Evolutionary conservation across 2,797 vertebrate genomes (phyloP).

Genomic region (Hippoglossus hippoglossus): DNA sequence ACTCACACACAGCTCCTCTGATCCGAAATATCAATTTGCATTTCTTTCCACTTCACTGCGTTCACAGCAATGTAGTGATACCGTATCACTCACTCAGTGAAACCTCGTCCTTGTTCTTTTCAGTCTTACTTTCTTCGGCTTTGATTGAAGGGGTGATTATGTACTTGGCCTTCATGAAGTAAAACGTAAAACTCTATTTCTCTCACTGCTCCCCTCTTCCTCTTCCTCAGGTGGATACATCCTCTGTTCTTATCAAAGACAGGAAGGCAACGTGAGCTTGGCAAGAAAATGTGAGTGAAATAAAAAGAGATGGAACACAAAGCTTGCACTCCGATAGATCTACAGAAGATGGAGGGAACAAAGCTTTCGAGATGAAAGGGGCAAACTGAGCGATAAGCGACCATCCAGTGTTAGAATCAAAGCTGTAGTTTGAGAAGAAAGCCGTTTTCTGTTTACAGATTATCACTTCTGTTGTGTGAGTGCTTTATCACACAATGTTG

Average conservation of each 20-base stretch:
- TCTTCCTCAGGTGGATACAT: constrained; percentile 19
- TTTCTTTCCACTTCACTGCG: constrained; percentile 49
- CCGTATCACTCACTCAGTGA: constrained; percentile 34
- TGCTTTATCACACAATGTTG: constrained; percentile 40
- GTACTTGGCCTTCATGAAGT: constrained; percentile 10
- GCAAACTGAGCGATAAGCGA: constrained; percentile 22
- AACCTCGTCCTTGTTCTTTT: constrained; percentile 44
- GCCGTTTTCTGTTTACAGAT: constrained; percentile 46
- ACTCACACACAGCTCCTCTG: constrained; percentile 26
- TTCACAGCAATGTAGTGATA: constrained; percentile 31
- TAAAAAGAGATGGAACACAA: constrained; percentile 32
- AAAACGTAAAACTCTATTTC: constrained; percentile 22
- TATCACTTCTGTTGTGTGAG: constrained; percentile 23
- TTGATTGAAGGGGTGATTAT: constrained; percentile 49
- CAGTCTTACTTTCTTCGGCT: constrained; percentile 33
- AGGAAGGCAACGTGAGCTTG: constrained; percentile 15
- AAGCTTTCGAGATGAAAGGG: constrained; percentile 51
- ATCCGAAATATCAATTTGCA: constrained; percentile 67
- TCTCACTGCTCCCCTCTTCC: background rate
- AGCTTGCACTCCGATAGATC: constrained; percentile 1
- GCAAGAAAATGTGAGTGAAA: constrained; percentile 32
- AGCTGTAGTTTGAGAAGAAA: constrained; percentile 28
- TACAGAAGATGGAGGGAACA: constrained; percentile 36
- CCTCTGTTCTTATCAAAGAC: constrained; percentile 31
- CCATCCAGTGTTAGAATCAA: constrained; percentile 21